A percentile compares a stretch with the other conserved stretches of the same genome.
phyloP scores from a whole-genome alignment of 1,140 invertebrate species.

The Trissolcus basalis region DNA sequence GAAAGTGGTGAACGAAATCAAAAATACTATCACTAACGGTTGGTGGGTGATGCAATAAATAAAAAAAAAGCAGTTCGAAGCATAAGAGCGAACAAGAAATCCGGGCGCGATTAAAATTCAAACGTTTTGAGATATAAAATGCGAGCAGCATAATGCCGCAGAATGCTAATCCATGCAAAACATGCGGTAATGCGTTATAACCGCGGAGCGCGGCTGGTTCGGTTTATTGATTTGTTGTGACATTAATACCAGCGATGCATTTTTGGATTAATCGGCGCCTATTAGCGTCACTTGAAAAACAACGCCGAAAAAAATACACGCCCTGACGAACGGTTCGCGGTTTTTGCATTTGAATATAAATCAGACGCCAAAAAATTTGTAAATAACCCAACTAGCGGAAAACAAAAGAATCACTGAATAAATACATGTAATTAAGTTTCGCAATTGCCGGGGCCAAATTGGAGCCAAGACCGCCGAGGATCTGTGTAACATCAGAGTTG shows the following conservation, averaged over 20 bases:
- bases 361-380: slow-evolving; percentile 26
- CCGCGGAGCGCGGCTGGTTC: slow-evolving; percentile 3
- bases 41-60: too few species aligned
- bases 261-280: slow-evolving; percentile 19
- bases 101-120: neutral
- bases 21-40: too few species aligned
- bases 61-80: too few species aligned
- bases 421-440: too few species aligned
- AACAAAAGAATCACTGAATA: too few species aligned
- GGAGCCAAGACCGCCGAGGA: too few species aligned
- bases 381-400: too few species aligned
- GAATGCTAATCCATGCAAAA: slow-evolving; percentile 17
- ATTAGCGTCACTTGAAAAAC: slow-evolving; percentile 23
- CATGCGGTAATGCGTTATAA: slow-evolving; percentile 20
- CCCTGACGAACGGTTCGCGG: slow-evolving; percentile 33
- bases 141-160: neutral
- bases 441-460: slow-evolving; percentile 34
- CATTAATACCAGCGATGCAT: slow-evolving; percentile 5
- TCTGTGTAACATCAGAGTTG: slow-evolving; percentile 9
- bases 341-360: slow-evolving; percentile 39
- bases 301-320: slow-evolving; percentile 12
- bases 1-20: too few species aligned
- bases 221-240: slow-evolving; percentile 28
- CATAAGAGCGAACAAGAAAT: too few species aligned
- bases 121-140: neutral